Conservation (phyloP, 2,888 invertebrate species). For the Eulithis prunata region DNA sequence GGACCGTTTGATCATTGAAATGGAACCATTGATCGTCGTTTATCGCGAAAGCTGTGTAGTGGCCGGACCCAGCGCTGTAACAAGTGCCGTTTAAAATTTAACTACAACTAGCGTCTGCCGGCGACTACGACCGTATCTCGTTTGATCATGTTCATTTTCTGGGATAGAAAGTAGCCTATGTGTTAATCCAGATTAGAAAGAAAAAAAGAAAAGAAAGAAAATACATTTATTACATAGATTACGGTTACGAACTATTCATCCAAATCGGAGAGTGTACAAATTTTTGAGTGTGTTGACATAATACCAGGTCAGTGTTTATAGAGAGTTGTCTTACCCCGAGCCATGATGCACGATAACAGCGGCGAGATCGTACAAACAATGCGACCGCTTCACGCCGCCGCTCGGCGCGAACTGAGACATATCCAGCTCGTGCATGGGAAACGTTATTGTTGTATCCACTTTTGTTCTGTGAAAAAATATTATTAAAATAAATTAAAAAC, state of each 20-base stretch:
- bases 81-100: conserved; percentile 2
- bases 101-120: no score
- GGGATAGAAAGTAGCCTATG: no score
- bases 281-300: no score
- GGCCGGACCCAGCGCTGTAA: conserved; percentile 91
- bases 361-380: conserved; percentile 90
- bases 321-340: conserved; percentile 83
- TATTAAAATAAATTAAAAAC: conserved; percentile 23
- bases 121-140: no score
- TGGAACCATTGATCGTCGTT: conserved; percentile 93
- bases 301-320: no score
- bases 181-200: no score
- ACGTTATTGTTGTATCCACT: conserved; percentile 90
- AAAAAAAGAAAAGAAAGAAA: no score
- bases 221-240: no score
- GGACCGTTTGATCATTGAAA: conserved; percentile 94
- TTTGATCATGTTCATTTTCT: no score
- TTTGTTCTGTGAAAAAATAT: conserved; percentile 81
- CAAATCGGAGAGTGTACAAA: no score
- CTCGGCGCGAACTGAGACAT: conserved; percentile 90
- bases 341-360: conserved; percentile 93
- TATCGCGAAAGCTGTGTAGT: conserved; percentile 93
- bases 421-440: conserved; percentile 90
- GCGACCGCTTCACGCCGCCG: conserved; percentile 83
- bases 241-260: no score